Conservation (phyloP, 2,113 vertebrate species). For the Chlorodrepanis virens region DNA sequence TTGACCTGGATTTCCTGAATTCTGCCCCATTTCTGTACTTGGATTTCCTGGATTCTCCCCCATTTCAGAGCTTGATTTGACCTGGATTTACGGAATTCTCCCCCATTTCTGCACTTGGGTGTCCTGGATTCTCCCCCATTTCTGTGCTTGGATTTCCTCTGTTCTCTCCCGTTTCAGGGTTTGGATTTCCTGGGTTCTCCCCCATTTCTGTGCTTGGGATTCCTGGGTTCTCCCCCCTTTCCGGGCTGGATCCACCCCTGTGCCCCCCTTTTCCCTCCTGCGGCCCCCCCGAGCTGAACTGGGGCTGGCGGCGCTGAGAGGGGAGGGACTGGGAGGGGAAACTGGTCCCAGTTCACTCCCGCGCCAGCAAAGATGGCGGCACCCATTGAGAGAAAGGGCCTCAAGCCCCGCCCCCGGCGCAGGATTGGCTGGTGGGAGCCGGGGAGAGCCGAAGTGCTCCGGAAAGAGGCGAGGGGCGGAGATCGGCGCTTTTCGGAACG, state of each 20-base stretch:
- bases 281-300: too few relatives aligned
- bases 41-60: background rate
- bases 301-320: background rate
- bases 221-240: background rate
- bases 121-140: rapidly evolving
- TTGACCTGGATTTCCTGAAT: too few relatives aligned
- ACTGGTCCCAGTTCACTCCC: background rate
- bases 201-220: background rate
- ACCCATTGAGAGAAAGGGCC: rapidly evolving
- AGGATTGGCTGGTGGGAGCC: background rate
- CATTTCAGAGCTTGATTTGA: background rate
- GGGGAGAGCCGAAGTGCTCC: background rate
- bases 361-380: background rate
- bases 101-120: background rate
- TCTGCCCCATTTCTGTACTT: too few relatives aligned
- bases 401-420: background rate
- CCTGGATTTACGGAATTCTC: too few relatives aligned
- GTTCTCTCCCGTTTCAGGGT: background rate
- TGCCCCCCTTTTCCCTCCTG: rapidly evolving
- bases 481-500: background rate
- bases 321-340: background rate
- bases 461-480: background rate
- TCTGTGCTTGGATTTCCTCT: background rate
- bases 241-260: too few relatives aligned
- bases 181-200: background rate